Evolutionary conservation across 1,140 invertebrate genomes (phyloP), one percentile per base, ranked within the genome.

Genomic region (Asbolus verrucosus): DNA sequence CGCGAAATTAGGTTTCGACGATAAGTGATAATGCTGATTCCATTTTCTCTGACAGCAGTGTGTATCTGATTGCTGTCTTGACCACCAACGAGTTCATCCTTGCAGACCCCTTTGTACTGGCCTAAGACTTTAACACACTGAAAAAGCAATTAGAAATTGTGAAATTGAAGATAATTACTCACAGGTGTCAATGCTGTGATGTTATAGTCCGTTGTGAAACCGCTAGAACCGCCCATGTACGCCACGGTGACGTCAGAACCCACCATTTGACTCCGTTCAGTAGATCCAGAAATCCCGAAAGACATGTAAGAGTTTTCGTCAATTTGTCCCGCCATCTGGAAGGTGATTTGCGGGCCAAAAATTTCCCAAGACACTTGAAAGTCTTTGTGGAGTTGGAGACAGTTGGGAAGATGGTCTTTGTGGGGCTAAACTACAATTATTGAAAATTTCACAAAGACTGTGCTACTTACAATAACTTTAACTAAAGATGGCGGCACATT

Each of bases 321-420:
- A 82, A 86, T 80, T 84, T 91, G 88, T n/a, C 89, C 94, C n/a
- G 91, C 88, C 3, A 97, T 81, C 81, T 96, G 89, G 62, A 97
- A 87, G 0, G 94, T 95, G 46, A 97, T 90, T 79, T 93, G 90
- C n/a, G 90, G 91, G 0, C 94, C 93, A 79, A 95, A 94, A 1
- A 96, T 89, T 79, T 96, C 93, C 94, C 94, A 97, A 6, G 90
- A 89, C 1, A 95, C 85, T 84, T 95, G 93, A 61, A 91, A 83
- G 74, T 93, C 87, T 80, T 89, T 90, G 80, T 96, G 94, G 3
- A 96, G 84, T 81, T 94, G 93, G 72, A 92, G 81, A 81, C 95
- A 96, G 80, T 95, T 94, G 46, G 94, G 93, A 61, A 95, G 82
- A 15, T 86, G 80, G 72, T 87, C 83, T 68, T 83, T 83, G 70